A percentile compares a stretch with the other conserved stretches of the same genome.
Evolutionary conservation across 2,888 invertebrate genomes (phyloP).

Genomic region (Metallyticus violacea): DNA sequence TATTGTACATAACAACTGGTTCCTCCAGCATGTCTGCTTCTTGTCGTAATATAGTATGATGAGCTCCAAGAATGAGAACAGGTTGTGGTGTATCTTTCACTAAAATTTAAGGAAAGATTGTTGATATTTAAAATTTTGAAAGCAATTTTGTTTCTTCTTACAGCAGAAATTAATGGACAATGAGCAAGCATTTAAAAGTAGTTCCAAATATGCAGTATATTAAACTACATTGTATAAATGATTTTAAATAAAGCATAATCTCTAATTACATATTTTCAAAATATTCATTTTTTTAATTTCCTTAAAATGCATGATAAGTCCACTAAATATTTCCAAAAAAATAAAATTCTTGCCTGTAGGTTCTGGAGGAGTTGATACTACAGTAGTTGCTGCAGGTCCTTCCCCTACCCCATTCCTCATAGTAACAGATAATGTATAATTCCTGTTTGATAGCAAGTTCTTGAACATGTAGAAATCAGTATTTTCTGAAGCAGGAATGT

Average conservation of each 20-base stretch:
- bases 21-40: slow-evolving; percentile 66
- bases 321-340: neutral
- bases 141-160: no score
- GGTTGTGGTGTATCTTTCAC: slow-evolving; percentile 47
- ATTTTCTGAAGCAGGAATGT: slow-evolving; percentile 69
- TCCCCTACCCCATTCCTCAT: slow-evolving; percentile 79
- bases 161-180: no score
- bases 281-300: no score
- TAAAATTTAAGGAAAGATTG: neutral
- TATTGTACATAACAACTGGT: slow-evolving; percentile 62
- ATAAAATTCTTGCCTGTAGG: slow-evolving; percentile 57
- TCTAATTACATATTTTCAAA: no score
- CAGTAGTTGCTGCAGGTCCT: slow-evolving; percentile 66
- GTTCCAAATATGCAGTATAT: no score
- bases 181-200: no score
- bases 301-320: no score
- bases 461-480: slow-evolving; percentile 73
- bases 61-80: slow-evolving; percentile 65
- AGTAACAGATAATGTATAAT: slow-evolving; percentile 73
- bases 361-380: slow-evolving; percentile 65
- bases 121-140: neutral
- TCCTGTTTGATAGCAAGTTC: slow-evolving; percentile 66
- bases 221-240: no score
- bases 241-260: no score
- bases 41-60: slow-evolving; percentile 65